Evolutionary conservation across 2,113 vertebrate genomes (phyloP).

Genomic region (Rutilus rutilus): DNA sequence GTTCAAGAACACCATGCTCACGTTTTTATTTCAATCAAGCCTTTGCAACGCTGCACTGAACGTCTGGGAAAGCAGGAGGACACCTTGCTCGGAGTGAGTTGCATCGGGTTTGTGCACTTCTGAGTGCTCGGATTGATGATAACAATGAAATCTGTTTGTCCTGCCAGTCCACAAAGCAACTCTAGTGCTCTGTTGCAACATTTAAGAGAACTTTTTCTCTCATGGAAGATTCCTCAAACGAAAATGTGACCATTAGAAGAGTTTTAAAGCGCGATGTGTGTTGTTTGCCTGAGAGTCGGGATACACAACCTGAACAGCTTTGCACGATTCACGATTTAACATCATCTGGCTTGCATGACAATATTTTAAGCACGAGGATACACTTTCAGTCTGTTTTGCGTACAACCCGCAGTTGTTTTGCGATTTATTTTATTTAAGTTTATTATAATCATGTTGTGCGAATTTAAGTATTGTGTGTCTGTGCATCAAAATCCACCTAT

Average conservation of each 20-base stretch:
- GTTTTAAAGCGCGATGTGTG: conserved; percentile 17
- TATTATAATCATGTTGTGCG: background rate
- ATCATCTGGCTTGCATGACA: background rate
- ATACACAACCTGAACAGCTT: conserved; percentile 16
- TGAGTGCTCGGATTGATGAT: conserved; percentile 53
- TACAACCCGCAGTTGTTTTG: background rate
- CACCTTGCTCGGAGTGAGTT: conserved; percentile 56
- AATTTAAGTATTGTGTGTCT: background rate
- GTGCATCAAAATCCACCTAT: background rate
- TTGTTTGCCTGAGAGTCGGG: conserved; percentile 28
- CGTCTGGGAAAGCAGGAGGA: conserved; percentile 22
- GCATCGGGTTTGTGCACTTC: conserved; percentile 55
- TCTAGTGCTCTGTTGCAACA: background rate
- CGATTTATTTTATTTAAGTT: background rate
- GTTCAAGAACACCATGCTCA: conserved; percentile 44
- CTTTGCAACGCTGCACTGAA: conserved; percentile 28
- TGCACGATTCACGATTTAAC: background rate
- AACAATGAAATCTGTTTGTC: conserved; percentile 61
- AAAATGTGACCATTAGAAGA: background rate
- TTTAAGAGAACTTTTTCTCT: conserved; percentile 36
- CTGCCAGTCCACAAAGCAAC: conserved; percentile 25
- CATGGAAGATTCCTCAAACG: background rate
- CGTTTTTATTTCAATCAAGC: conserved; percentile 41
- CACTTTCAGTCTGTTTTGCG: background rate
- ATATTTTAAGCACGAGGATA: background rate